phyloP scores from a whole-genome alignment of 92 coral and sea anemone genomes.

The Zoanthus solanderi region DNA sequence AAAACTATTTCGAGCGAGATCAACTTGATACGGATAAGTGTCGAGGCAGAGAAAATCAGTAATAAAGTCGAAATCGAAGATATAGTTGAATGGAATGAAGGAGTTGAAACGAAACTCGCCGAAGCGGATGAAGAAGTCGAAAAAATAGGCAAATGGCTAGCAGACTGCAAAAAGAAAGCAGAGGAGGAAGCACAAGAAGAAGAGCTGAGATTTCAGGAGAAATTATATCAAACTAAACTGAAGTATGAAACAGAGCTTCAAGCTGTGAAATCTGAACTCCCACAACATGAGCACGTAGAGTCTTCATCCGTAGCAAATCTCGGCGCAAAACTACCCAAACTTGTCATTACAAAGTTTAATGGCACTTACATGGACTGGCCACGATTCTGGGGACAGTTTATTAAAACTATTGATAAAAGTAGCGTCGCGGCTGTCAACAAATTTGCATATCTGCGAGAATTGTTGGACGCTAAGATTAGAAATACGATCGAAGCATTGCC shows the following conservation, averaged over 20 bases:
- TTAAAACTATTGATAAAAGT: conserved; percentile 47
- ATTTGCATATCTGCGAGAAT: conserved; percentile 60
- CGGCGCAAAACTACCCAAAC: too few species aligned
- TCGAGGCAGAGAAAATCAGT: conserved; percentile 49
- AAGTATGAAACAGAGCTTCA: conserved; percentile 36
- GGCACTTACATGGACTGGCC: too few species aligned
- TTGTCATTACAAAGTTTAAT: too few species aligned
- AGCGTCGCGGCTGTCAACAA: conserved; percentile 44
- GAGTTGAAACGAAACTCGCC: conserved; percentile 36
- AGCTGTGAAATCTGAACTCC: conserved; percentile 32
- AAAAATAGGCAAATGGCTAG: too few species aligned
- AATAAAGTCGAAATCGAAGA: conserved; percentile 30
- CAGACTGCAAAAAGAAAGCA: too few species aligned
- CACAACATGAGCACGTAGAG: neutral
- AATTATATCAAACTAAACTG: conserved; percentile 46
- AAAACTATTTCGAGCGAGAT: neutral
- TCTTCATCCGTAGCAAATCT: too few species aligned
- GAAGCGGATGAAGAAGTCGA: too few species aligned
- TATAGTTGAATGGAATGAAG: conserved; percentile 34
- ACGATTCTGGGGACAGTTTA: too few species aligned
- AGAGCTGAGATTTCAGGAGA: conserved; percentile 44
- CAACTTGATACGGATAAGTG: conserved; percentile 39
- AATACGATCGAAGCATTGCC: conserved; percentile 56
- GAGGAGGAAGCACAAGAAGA: neutral
- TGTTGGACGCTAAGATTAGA: conserved; percentile 40